phyloP scores from a whole-genome alignment of 2,888 invertebrate genomes.

The Aporophyla nigra region DNA sequence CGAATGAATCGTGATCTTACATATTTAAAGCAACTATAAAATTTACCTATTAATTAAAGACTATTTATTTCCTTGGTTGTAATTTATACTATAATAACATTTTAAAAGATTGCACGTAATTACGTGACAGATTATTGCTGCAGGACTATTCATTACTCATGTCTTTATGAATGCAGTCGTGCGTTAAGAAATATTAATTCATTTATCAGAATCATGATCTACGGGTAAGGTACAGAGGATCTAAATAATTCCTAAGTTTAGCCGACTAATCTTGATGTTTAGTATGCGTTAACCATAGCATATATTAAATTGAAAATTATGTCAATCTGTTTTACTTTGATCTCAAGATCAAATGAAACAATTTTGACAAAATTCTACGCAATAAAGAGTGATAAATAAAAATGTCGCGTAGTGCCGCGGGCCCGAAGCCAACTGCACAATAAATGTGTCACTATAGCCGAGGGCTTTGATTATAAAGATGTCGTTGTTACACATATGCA shows the following conservation, averaged over 20 bases:
- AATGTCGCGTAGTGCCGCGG: conserved; percentile 55
- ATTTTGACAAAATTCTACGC: conserved; percentile 66
- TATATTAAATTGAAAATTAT: conserved; percentile 64
- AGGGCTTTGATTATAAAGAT: conserved; percentile 67
- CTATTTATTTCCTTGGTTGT: not conserved
- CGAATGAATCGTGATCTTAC: not conserved
- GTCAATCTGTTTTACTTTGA: conserved; percentile 67
- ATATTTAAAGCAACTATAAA: not conserved
- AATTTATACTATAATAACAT: conserved; percentile 1
- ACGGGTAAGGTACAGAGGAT: not conserved
- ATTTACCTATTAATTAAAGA: not conserved
- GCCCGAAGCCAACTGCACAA: conserved; percentile 67
- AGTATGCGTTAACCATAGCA: conserved; percentile 55
- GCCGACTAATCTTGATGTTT: conserved; percentile 50
- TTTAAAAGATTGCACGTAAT: conserved; percentile 14
- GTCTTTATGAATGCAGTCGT: not conserved
- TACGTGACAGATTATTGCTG: not conserved
- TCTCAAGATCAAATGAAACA: conserved; percentile 69
- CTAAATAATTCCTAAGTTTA: conserved; percentile 57
- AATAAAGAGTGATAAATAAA: conserved; percentile 67
- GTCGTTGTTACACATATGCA: conserved; percentile 66
- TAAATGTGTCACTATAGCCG: conserved; percentile 68
- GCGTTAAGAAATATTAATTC: conserved; percentile 3
- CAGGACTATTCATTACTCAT: not conserved
- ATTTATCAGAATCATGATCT: conserved; percentile 15